These are phyloP conservation scores for Drosophila guanche DNA, from an alignment of 1,140 invertebrate species.

Conservation along the genomic window DNA sequence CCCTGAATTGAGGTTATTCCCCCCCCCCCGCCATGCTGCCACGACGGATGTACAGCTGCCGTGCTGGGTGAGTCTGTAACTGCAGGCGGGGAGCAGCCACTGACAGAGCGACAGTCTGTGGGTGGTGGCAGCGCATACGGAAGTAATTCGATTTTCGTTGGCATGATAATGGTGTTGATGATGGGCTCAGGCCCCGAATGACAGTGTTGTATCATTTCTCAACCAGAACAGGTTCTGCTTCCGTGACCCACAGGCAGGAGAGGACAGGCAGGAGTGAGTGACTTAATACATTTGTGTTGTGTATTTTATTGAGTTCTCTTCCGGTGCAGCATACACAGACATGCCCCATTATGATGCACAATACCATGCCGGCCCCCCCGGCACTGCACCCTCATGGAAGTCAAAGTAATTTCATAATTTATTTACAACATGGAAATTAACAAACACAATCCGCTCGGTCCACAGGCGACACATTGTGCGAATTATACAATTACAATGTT, in stretches of 20 bases:
- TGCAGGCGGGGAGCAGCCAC: slow-evolving; percentile 29
- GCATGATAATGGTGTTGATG: slow-evolving; percentile 66
- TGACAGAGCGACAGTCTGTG: slow-evolving; percentile 18
- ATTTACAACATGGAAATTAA: slow-evolving; percentile 68
- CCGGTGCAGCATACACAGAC: slow-evolving; percentile 18
- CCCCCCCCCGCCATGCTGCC: no score
- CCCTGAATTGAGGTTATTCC: slow-evolving; percentile 40
- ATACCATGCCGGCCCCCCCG: background rate
- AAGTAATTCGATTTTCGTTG: slow-evolving; percentile 79
- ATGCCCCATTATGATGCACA: slow-evolving; percentile 27
- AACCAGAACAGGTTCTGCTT: slow-evolving; percentile 10
- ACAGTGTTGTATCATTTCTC: slow-evolving; percentile 51
- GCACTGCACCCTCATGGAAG: background rate
- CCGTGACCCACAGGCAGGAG: slow-evolving; percentile 7
- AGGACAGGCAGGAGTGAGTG: slow-evolving; percentile 23
- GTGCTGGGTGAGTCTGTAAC: slow-evolving; percentile 6
- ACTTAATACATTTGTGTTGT: slow-evolving; percentile 51
- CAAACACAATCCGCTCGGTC: slow-evolving; percentile 36
- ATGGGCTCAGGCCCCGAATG: slow-evolving; percentile 47
- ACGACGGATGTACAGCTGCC: background rate
- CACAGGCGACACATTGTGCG: slow-evolving; percentile 39
- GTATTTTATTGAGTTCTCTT: slow-evolving; percentile 41
- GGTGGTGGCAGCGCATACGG: slow-evolving; percentile 61
- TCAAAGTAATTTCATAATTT: slow-evolving; percentile 68
- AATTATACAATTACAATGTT: slow-evolving; percentile 45